phyloP scores from a whole-genome alignment of 2,888 invertebrate species.

The Oligia fasciuncula region DNA sequence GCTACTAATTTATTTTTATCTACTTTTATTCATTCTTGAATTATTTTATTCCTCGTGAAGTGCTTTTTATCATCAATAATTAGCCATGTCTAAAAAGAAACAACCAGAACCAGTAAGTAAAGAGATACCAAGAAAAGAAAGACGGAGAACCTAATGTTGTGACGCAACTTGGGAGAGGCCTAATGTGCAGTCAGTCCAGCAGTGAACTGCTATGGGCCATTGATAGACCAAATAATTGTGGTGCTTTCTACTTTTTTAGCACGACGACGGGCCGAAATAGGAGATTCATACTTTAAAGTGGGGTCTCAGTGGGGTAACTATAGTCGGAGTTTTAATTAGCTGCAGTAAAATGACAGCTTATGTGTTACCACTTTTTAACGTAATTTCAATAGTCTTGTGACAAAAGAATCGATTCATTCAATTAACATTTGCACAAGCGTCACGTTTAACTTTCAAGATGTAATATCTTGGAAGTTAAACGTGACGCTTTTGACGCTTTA shows the following conservation, averaged over 20 bases:
- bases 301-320: neutral
- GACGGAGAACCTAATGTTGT: neutral
- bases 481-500: no score
- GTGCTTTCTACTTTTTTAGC: neutral
- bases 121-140: neutral
- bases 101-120: constrained; percentile 42
- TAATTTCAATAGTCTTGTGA: no score
- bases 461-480: no score
- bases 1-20: constrained; percentile 25
- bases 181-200: neutral
- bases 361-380: no score
- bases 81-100: constrained; percentile 31
- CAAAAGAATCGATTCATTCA: no score
- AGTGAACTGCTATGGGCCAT: neutral
- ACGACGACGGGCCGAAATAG: neutral
- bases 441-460: no score
- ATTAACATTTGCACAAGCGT: no score
- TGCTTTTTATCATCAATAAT: neutral
- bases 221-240: neutral
- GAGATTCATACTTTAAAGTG: neutral
- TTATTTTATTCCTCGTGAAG: neutral
- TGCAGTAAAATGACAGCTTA: no score
- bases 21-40: neutral
- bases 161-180: neutral
- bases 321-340: no score